Evolutionary conservation across 2,888 invertebrate species (phyloP).

Genomic region (Cheilosia vulpina): DNA sequence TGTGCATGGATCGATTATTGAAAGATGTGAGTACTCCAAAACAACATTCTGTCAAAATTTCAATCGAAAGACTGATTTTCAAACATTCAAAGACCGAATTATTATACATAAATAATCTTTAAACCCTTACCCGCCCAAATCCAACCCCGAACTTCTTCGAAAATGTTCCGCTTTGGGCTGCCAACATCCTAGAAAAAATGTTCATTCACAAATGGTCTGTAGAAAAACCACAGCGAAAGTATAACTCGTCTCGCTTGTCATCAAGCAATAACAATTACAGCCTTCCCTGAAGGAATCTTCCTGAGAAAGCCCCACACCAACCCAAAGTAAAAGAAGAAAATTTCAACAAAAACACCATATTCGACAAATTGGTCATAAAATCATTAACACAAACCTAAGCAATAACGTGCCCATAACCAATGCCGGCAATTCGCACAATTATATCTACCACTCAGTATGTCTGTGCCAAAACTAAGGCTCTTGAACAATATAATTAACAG

Average conservation of each 20-base stretch:
- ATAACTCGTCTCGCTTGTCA: slow-evolving; percentile 45
- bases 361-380: slow-evolving; percentile 68
- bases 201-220: neutral
- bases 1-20: no score
- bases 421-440: slow-evolving; percentile 62
- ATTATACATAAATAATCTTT: no score
- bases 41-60: no score
- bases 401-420: slow-evolving; percentile 41
- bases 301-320: slow-evolving; percentile 24
- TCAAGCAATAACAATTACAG: slow-evolving; percentile 51
- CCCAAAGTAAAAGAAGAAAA: slow-evolving; percentile 14
- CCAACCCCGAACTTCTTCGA: no score
- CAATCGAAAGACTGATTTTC: no score
- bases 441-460: slow-evolving; percentile 32
- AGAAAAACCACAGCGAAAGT: slow-evolving; percentile 38
- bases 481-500: slow-evolving; percentile 66
- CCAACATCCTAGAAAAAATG: no score
- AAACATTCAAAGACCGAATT: no score
- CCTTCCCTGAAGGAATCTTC: slow-evolving; percentile 47
- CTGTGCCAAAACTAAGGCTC: slow-evolving; percentile 47
- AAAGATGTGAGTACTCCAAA: no score
- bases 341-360: slow-evolving; percentile 30
- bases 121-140: no score
- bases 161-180: no score
- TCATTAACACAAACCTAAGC: slow-evolving; percentile 63